Evolutionary conservation across 2,888 invertebrate species (phyloP), one percentile per base, ranked within the genome.

Genomic region (Itoplectis maculator): DNA sequence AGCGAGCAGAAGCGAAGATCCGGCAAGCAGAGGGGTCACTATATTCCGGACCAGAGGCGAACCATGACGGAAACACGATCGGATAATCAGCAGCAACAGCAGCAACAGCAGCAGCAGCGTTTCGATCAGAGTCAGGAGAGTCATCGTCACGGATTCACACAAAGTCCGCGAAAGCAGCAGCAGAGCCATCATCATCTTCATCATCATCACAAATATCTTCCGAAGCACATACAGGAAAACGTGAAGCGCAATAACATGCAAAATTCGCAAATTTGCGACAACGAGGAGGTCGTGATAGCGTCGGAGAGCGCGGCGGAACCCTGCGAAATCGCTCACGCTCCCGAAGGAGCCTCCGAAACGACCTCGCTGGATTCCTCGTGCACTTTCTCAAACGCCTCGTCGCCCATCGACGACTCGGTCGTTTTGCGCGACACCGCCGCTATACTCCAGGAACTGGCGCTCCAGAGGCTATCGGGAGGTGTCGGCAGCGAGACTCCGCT

Each of bases 281-380:
- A 89, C 42, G 76, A 87, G 4, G 90, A 90, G 3, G 87, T 90
- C 6, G 88, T 89, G 0, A 90, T 93, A 11, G 90, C 91, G 0
- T 92, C 92, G 0, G 92, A 92, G 59, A 91, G 88, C 72, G 92
- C 92, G 0, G 90, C 92, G 0, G 90, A 92, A 37, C 91, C 92
- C 0, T 88, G 88, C 63, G 92, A 92, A 59, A 89, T 91, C 20
- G 92, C 90, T 3, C 91, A 91, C 40, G 88, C 88, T 0, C 92
- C 92, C 2, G 92, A 92, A 40, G 90, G 91, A 15, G 90, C 91
- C 0, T 91, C 92, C 11, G 92, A 91, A 59, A 84, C 87, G 0
- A 88, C 89, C 0, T 89, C 89, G 0, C 70, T 91, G 18, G 86
- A 90, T 23, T 89, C 92, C 0, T 89, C 91, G 3, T 87, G 86